A percentile compares a stretch with the other conserved stretches of the same genome.
These are phyloP conservation scores for Zoanthus solanderi DNA, from an alignment of 92 coral and sea anemone genomes.

Conservation along the genomic window DNA sequence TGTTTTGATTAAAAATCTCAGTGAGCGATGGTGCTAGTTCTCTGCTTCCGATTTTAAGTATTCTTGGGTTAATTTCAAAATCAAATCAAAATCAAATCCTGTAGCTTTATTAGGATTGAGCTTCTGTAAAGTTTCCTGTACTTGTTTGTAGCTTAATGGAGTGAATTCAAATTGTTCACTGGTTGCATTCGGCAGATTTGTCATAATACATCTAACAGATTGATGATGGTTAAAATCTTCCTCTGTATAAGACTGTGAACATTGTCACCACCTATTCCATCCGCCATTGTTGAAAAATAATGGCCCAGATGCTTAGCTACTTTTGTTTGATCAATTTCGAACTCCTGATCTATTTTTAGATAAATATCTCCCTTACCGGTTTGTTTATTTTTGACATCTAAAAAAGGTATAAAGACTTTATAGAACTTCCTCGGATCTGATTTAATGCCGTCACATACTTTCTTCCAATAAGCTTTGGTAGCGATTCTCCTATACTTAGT, in stretches of 20 bases:
- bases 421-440: not conserved
- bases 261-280: constrained; percentile 48
- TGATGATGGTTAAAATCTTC: constrained; percentile 44
- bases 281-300: constrained; percentile 45
- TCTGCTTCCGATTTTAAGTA: not conserved
- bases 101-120: not conserved
- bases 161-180: too few species aligned
- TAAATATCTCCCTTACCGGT: constrained; percentile 6
- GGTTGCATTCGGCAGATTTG: constrained; percentile 20
- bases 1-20: too few species aligned
- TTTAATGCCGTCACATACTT: too few species aligned
- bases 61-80: not conserved
- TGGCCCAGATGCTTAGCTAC: constrained; percentile 38
- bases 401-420: too few species aligned
- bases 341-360: constrained; percentile 6
- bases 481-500: too few species aligned
- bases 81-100: not conserved
- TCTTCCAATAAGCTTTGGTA: too few species aligned
- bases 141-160: too few species aligned
- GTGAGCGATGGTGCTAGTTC: too few species aligned
- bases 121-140: too few species aligned
- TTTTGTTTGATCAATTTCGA: constrained; percentile 35
- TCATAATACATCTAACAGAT: constrained; percentile 27
- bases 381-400: not conserved
- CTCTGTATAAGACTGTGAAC: constrained; percentile 16